Percentiles rank a stretch among this genome's conserved stretches.
Evolutionary conservation across 2,797 vertebrate species (phyloP).

Genomic region (Pseudotriccus pelzelni): DNA sequence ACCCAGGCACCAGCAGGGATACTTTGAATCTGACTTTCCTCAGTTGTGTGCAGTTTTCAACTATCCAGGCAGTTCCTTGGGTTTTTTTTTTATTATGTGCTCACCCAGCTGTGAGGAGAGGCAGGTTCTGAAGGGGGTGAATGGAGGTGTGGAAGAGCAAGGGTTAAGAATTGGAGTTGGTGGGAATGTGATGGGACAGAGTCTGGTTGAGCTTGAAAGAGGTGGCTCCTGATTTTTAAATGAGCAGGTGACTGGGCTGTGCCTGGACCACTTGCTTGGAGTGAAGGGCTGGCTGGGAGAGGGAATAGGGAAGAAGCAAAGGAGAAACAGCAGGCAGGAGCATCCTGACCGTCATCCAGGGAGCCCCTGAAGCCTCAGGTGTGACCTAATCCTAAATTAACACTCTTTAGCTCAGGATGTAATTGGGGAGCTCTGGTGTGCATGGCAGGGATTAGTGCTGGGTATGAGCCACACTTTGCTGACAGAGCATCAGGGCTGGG

Average conservation of each 20-base stretch:
- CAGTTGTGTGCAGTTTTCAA: background rate
- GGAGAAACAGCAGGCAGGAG: background rate
- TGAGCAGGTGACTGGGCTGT: background rate
- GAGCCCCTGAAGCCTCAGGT: background rate
- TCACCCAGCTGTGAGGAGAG: background rate
- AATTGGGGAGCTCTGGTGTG: background rate
- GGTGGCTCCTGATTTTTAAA: background rate
- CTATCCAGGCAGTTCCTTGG: background rate
- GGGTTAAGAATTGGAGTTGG: background rate
- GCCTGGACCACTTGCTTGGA: background rate
- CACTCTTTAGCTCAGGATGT: background rate
- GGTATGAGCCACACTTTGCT: background rate
- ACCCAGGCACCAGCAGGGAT: background rate
- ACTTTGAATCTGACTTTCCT: background rate
- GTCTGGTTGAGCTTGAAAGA: background rate
- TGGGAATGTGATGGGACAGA: background rate
- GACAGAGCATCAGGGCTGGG: background rate
- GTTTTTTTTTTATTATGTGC: too few species aligned
- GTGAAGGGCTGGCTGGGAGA: background rate
- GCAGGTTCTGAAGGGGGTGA: background rate
- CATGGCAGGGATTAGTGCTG: background rate
- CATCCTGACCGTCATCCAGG: background rate
- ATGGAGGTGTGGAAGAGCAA: background rate
- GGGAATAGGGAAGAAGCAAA: background rate
- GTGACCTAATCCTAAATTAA: background rate